Base-by-base conservation (phyloP, 2,888 invertebrate species). In the Caradrina clavipalpis region DNA sequence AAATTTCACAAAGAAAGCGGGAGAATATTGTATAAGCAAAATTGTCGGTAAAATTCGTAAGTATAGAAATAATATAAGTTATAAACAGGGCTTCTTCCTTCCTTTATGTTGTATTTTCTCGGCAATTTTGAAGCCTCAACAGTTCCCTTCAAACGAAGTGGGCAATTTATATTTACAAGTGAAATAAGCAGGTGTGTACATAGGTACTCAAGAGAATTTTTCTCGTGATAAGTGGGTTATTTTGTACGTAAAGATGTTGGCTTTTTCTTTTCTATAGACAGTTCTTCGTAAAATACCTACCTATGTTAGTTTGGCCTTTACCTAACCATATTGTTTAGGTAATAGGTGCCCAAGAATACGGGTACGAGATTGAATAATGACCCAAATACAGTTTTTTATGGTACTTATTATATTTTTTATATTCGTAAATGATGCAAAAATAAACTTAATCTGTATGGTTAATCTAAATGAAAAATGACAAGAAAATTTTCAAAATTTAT, bases 1-100 rank as follows among this genome's bases (percentile, higher is more conserved):
- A 86, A 89, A 89, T 88, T 89, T 84, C 76, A 82, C 73, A 85
- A 86, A 83, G 85, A 87, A 87, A 83, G 47, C 76, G 70, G 73
- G 74, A 72, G 74, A 78, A 83, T 74, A 75, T 80, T 82, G 76
- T 76, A 82, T 87, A 79, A 80, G 69, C 35, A 57, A 69, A 69
- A 73, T 62, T 66, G 19, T 65, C 45, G 39, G 59, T 42, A 58
- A 69, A 69, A 58, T 35, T 59, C 35, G 17, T 53, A 53, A 60
- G 63, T 50, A 65, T 58, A 11, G 35, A 26, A 55, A 67, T 61
- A 61, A 56, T 58, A 67, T 67, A 62, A 21, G 17, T 54, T 51
- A 78, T 65, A 78, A 77, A 70, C 58, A 81, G 35, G 79, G 21
- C 47, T 63, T 61, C 54, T 15, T 51, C 35, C 42, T 54, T 22